Evolutionary conservation across 2,888 invertebrate genomes (phyloP), one percentile per base, ranked within the genome.

Genomic region (Epirrhoe alternata): DNA sequence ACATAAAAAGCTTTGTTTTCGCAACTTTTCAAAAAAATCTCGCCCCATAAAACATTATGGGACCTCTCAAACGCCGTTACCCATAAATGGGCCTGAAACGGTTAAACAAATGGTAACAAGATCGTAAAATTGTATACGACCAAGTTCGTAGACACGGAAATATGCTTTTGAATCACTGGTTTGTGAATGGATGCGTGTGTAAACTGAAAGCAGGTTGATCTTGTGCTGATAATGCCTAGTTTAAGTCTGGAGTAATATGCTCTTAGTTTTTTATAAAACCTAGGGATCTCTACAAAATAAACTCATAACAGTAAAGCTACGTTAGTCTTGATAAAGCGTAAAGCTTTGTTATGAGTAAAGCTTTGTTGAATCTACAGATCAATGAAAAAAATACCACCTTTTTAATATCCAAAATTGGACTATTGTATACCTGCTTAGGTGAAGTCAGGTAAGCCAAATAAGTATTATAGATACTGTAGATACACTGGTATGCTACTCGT

Each of bases 91-190:
- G 30, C 31, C 24, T 16, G 65, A 63, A 70, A 67, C 66, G 62
- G 64, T 66, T 66, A 70, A 73, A 68, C 69, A 73, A 73, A 73
- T 65, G 69, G 69, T 64, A 69, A 66, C 67, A 63, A 64, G 65
- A 62, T 73, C 71, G 66, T 73, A 67, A 73, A 73, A 60, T 58
- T 64, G 66, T 73, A 71, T 69, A 71, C 71, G 70, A 70, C 64
- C 64, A 64, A 62, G 68, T 66, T 67, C 57, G 67, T 63, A 52
- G 66, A 64, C 68, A 65, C 61, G 61, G 60, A 58, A 70, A 69
- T 68, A 69, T 69, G 68, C 62, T 71, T 66, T 68, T 64, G 62
- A 71, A 56, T 52, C 69, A 73, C 24, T 73, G 72, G 53, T 47
- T 66, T 65, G 64, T 35, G 64, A 63, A 64, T 35, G 55, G 53